These are phyloP conservation scores for Hydractinia echinata DNA, from an alignment of 30 jellyfish, hydroid and myxozoan species.

Conservation along the genomic window DNA sequence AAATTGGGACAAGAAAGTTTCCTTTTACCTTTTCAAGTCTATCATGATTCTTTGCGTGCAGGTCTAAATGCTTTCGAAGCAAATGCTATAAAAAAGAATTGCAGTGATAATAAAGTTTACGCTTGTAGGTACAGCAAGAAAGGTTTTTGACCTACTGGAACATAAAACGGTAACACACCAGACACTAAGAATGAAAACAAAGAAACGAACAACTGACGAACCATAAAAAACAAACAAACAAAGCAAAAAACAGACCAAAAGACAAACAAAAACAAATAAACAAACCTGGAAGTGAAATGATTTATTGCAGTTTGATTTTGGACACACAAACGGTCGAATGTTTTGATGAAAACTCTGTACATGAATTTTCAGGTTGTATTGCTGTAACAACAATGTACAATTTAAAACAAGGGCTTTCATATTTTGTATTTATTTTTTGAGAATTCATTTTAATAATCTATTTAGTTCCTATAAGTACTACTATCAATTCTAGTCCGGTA, in stretches of 20 bases:
- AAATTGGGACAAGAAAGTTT: no score
- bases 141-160: no score
- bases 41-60: conserved; percentile 17
- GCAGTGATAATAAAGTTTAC: no score
- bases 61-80: conserved; percentile 29
- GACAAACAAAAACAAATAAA: neutral
- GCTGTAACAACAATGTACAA: conserved; percentile 5
- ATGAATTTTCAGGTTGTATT: conserved; percentile 30
- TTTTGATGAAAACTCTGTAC: conserved; percentile 33
- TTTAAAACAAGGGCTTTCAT: no score
- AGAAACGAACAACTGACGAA: neutral
- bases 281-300: conserved; percentile 24
- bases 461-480: no score
- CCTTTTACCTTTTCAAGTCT: no score
- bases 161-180: neutral
- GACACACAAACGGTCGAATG: conserved; percentile 32
- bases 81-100: conserved; percentile 12
- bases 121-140: no score
- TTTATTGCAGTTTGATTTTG: conserved; percentile 26
- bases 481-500: no score
- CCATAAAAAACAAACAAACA: no score
- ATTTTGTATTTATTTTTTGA: no score
- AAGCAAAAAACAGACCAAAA: neutral
- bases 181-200: neutral
- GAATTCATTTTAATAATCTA: no score